Conservation (phyloP, 2,888 invertebrate species). For the Caenorhabditis imperialis region DNA sequence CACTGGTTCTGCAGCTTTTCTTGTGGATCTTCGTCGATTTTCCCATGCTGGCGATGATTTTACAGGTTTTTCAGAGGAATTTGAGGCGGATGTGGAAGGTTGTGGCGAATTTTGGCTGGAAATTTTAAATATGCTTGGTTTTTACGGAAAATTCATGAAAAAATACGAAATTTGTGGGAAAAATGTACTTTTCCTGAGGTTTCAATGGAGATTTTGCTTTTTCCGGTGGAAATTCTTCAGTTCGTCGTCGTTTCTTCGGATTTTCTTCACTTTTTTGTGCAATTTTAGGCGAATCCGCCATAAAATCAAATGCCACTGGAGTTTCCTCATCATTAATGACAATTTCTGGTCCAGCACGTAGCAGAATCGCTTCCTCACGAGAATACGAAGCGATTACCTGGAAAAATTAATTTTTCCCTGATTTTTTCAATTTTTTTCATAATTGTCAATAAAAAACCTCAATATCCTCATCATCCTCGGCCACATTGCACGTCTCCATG, state of each 20-base stretch:
- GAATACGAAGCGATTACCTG: conserved; percentile 37
- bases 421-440: no score
- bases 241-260: conserved; percentile 19
- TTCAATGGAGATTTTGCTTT: background rate
- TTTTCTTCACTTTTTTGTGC: background rate
- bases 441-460: conserved; percentile 9
- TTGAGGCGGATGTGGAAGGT: no score
- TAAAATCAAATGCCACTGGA: background rate
- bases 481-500: conserved; percentile 27
- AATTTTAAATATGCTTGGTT: conserved; percentile 1
- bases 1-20: conserved; percentile 19
- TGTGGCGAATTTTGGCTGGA: no score
- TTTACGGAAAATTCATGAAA: conserved; percentile 4
- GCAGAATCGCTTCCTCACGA: conserved; percentile 40
- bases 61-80: no score
- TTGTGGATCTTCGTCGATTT: conserved; percentile 32
- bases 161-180: background rate
- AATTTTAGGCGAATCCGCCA: no score
- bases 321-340: conserved; percentile 24
- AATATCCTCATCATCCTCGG: conserved; percentile 39
- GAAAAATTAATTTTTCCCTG: conserved; percentile 1
- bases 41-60: conserved; percentile 22
- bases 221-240: background rate
- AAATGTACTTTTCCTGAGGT: background rate
- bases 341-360: conserved; percentile 50